Conservation (phyloP, 2,797 vertebrate species). For the Peromyscus attwateri region DNA sequence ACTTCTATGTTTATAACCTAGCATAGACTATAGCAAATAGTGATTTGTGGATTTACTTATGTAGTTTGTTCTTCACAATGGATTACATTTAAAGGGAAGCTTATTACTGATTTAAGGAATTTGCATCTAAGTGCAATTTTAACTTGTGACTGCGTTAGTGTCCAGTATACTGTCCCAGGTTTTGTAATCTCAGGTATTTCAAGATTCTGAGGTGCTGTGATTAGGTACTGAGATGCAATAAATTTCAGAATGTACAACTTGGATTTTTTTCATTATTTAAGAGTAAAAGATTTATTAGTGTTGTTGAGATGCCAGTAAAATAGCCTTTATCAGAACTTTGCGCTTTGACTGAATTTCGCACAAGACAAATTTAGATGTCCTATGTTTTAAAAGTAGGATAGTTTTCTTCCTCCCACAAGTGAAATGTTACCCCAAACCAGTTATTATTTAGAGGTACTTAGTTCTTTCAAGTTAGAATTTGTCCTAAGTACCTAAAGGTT, state of each 20-base stretch:
- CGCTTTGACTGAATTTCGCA: slow-evolving; percentile 25
- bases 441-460: slow-evolving; percentile 12
- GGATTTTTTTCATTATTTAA: slow-evolving; percentile 33
- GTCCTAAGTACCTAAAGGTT: neutral
- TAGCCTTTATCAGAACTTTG: neutral
- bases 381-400: slow-evolving; percentile 18
- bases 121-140: slow-evolving; percentile 27
- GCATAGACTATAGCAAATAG: neutral
- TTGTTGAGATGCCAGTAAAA: slow-evolving; percentile 27
- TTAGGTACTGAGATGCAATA: neutral
- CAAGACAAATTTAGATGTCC: slow-evolving; percentile 25
- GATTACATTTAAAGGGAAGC: slow-evolving; percentile 10
- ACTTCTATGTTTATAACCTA: neutral
- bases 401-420: neutral
- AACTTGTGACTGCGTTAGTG: slow-evolving; percentile 30
- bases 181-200: neutral
- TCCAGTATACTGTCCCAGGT: neutral
- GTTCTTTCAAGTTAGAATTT: slow-evolving; percentile 58
- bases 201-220: neutral
- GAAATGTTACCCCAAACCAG: slow-evolving; percentile 28
- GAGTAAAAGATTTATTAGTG: slow-evolving; percentile 38
- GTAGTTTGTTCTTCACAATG: neutral
- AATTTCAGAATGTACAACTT: neutral
- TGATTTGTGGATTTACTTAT: slow-evolving; percentile 36
- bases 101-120: slow-evolving; percentile 24